Evolutionary conservation across 2,888 invertebrate genomes (phyloP), one percentile per base, ranked within the genome.

Genomic region (Clitarchus hookeri): DNA sequence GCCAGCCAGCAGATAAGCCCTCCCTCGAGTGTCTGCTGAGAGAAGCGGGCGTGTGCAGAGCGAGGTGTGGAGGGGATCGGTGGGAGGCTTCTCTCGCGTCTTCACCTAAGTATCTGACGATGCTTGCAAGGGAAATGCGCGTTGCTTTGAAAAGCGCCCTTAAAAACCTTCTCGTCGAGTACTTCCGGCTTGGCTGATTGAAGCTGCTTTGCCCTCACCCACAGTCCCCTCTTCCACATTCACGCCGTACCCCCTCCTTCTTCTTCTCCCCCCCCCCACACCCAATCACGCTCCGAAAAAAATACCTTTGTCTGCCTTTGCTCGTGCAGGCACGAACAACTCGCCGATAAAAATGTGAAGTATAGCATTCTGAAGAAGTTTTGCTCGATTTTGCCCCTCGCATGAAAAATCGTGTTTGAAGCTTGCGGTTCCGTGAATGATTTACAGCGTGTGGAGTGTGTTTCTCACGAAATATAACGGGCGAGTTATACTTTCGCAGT

Each of bases 111-210:
- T 65, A 65, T 65, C 65, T 65, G 65, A 65, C 65, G 65, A 65
- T 65, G 65, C 65, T 65, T 65, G 65, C 6, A 65, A 65, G 65
- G 65, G 65, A 65, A 65, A 65, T 65, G 65, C 65, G n/a, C 65
- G 65, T 65, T 23, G 65, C 65, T 65, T 65, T 65, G 65, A 65
- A 65, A 65, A 65, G 65, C 65, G 65, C 23, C 65, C 65, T 65
- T 65, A 65, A 65, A 65, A 65, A 65, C 65, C 65, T 65, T 48
- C 65, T 65, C 65, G 65, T 65, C 65, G 65, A 65, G 65, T 65
- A 65, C 65, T 65, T 65, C 65, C 65, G 65, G 65, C 65, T n/a
- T 23, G 65, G 23, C 65, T 65, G 65, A 65, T 65, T 65, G 65
- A 65, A 65, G 65, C 65, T 65, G 65, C 65, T 65, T 65, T 23